Evolutionary conservation across 2,888 invertebrate genomes (phyloP).

Genomic region (Pachycephus smyrnensis): DNA sequence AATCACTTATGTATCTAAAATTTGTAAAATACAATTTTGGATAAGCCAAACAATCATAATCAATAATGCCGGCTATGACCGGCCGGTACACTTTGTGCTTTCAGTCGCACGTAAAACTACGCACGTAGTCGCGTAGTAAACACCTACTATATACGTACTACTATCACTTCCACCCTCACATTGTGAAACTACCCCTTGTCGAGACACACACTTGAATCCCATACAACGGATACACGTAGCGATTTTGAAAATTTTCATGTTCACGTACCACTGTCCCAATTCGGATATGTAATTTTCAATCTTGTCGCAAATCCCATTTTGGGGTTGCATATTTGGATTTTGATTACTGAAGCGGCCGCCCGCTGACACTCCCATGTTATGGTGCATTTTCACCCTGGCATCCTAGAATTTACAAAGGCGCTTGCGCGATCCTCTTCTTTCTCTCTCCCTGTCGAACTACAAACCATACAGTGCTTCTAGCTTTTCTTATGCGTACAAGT

Average conservation of each 20-base stretch:
- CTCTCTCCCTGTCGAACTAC: neutral
- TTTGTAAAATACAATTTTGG: neutral
- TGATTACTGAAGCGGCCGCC: slow-evolving; percentile 55
- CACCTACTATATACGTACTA: neutral
- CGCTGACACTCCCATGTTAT: slow-evolving; percentile 62
- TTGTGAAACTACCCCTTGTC: neutral
- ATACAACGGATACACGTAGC: neutral
- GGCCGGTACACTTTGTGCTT: neutral
- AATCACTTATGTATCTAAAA: neutral
- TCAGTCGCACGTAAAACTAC: neutral
- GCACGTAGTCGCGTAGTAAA: neutral
- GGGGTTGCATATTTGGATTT: slow-evolving; percentile 57
- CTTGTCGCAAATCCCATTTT: slow-evolving; percentile 74
- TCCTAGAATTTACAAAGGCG: slow-evolving; percentile 20
- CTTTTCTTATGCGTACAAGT: neutral
- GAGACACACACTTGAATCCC: neutral
- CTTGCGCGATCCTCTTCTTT: slow-evolving; percentile 41
- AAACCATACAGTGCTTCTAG: neutral
- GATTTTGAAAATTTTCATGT: slow-evolving; percentile 1
- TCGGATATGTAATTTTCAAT: slow-evolving; percentile 76
- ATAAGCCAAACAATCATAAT: neutral
- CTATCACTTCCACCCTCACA: neutral
- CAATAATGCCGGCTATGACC: neutral
- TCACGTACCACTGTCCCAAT: slow-evolving; percentile 76
- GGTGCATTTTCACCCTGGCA: slow-evolving; percentile 60